These are phyloP conservation scores for Heterodera filipjevi DNA, from an alignment of 2,888 invertebrate genomes.

Conservation along the genomic window DNA sequence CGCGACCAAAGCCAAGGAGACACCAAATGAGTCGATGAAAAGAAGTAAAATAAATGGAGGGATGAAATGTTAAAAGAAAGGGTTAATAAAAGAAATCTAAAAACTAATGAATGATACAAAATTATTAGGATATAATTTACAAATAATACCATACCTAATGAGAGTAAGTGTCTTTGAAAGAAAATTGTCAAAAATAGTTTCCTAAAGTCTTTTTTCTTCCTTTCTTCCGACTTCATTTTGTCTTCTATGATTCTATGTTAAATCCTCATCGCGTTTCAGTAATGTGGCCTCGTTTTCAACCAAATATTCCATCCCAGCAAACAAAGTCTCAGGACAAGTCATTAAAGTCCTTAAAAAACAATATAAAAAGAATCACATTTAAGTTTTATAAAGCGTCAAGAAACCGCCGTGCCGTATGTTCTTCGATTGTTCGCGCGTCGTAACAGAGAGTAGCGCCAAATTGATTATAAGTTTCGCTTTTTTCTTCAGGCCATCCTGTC, in stretches of 20 bases:
- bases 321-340: neutral
- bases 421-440: constrained; percentile 70
- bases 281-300: neutral
- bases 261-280: neutral
- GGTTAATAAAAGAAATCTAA: too few relatives aligned
- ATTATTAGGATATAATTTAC: too few relatives aligned
- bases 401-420: constrained; percentile 73
- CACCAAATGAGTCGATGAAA: too few relatives aligned
- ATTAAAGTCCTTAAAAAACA: neutral
- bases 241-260: too few relatives aligned
- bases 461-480: neutral
- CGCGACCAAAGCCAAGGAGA: too few relatives aligned
- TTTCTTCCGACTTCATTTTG: too few relatives aligned
- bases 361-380: neutral
- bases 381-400: constrained; percentile 63
- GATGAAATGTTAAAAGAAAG: too few relatives aligned
- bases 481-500: neutral
- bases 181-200: too few relatives aligned
- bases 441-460: constrained; percentile 73
- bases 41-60: too few relatives aligned
- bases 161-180: too few relatives aligned
- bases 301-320: neutral
- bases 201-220: neutral
- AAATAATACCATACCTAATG: too few relatives aligned
- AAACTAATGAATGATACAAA: too few relatives aligned